Percentiles rank a stretch among this genome's conserved stretches.
phyloP scores from a whole-genome alignment of 1,140 invertebrate genomes.

The Arctopsyche grandis region DNA sequence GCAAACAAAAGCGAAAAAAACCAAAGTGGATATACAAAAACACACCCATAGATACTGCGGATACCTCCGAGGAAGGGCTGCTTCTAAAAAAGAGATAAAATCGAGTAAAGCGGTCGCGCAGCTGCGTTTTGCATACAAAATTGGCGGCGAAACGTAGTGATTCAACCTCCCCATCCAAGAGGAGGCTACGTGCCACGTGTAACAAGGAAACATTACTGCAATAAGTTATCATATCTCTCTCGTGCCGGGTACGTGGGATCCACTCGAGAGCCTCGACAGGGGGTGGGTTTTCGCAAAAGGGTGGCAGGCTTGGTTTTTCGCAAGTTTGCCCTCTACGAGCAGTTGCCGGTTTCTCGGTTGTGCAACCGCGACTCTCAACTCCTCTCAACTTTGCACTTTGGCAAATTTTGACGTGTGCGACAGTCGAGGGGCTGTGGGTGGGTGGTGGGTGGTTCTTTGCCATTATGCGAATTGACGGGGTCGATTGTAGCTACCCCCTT shows the following conservation, averaged over 20 bases:
- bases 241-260: constrained; percentile 25
- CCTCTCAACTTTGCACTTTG: constrained; percentile 10
- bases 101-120: constrained; percentile 43
- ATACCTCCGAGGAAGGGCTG: neutral
- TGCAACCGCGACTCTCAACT: neutral
- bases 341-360: neutral
- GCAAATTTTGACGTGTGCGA: neutral
- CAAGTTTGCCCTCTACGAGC: neutral
- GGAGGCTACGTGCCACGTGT: constrained; percentile 45
- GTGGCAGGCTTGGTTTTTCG: neutral
- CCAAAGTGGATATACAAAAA: neutral
- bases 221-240: constrained; percentile 54
- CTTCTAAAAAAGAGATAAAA: constrained; percentile 39
- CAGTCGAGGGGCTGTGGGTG: neutral
- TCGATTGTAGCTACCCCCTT: neutral
- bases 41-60: neutral
- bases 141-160: constrained; percentile 32
- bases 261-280: neutral
- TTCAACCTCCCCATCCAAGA: constrained; percentile 8
- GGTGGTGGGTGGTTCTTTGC: neutral
- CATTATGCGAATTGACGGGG: neutral
- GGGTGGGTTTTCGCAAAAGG: neutral
- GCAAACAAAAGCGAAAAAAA: neutral
- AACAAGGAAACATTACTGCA: constrained; percentile 55
- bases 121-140: constrained; percentile 49